These are phyloP conservation scores for Lasioglossum villosulum DNA, from an alignment of 2,888 invertebrate species.

Conservation along the genomic window DNA sequence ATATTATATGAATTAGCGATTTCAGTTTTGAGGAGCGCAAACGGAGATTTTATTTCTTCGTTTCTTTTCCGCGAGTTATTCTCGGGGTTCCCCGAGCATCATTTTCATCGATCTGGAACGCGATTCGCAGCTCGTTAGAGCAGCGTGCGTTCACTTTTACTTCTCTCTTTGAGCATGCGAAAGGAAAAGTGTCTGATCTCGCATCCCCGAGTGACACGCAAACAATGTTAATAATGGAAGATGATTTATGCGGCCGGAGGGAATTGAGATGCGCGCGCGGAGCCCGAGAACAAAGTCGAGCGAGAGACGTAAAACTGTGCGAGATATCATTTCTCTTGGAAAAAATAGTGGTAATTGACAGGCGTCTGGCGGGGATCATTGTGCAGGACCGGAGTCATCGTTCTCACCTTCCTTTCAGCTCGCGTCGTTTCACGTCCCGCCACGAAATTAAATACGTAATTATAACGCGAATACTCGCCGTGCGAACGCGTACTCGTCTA, in stretches of 20 bases:
- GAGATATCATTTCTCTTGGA: background rate
- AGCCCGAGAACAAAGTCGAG: background rate
- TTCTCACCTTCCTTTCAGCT: conserved; percentile 27
- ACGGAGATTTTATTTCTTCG: background rate
- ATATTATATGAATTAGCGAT: background rate
- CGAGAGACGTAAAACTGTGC: background rate
- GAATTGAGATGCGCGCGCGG: background rate
- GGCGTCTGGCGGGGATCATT: conserved; percentile 8
- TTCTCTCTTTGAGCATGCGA: conserved; percentile 2
- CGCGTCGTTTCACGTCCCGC: conserved; percentile 16
- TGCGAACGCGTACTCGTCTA: conserved; percentile 41
- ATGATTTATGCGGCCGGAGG: background rate
- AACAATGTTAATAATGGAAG: background rate
- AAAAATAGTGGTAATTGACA: conserved; percentile 25
- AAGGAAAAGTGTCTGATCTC: background rate
- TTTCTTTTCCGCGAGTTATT: background rate
- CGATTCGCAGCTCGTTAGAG: background rate
- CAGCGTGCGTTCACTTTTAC: background rate
- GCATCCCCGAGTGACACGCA: background rate
- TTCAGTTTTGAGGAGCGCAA: background rate
- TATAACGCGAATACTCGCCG: conserved; percentile 35
- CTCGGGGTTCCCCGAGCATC: background rate
- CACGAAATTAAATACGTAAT: conserved; percentile 52
- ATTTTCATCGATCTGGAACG: conserved; percentile 1
- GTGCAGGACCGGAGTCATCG: conserved; percentile 28